Evolutionary conservation across 2,797 vertebrate species (phyloP).

Genomic region (Cyclura pinguis): DNA sequence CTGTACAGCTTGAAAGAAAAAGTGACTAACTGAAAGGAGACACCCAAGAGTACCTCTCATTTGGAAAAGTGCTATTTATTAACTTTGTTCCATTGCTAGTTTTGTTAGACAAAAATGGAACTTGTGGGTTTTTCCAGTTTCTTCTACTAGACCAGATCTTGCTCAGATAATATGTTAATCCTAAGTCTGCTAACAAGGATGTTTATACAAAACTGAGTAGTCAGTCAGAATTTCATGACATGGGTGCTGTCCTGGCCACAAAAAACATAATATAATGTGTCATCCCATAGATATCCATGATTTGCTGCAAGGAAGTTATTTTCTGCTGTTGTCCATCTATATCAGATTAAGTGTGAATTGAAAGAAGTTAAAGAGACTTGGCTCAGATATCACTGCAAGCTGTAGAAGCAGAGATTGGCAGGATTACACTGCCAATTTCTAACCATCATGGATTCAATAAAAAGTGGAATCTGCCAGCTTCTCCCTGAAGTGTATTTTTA

Average conservation of each 20-base stretch:
- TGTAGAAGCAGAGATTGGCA: not conserved
- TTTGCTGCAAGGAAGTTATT: not conserved
- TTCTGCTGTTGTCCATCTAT: not conserved
- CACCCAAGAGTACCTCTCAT: constrained; percentile 40
- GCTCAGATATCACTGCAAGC: constrained; percentile 16
- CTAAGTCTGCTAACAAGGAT: not conserved
- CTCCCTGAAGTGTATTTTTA: not conserved
- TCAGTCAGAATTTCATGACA: constrained; percentile 25
- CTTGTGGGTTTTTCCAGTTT: not conserved
- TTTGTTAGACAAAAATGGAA: constrained; percentile 33
- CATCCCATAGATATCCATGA: constrained; percentile 12
- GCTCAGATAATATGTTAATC: constrained; percentile 10
- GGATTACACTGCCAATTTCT: not conserved
- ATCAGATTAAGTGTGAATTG: constrained; percentile 3
- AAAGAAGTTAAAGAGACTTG: not conserved
- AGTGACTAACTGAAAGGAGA: constrained; percentile 1
- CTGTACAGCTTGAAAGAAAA: constrained; percentile 24
- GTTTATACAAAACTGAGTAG: constrained; percentile 29
- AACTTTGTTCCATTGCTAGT: constrained; percentile 28
- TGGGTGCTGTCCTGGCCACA: constrained; percentile 22
- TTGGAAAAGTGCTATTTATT: constrained; percentile 38
- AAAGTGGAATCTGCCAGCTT: not conserved
- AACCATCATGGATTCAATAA: not conserved
- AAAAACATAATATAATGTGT: constrained; percentile 30
- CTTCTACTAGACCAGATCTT: constrained; percentile 37